These are phyloP conservation scores for Ceramica pisi DNA, from an alignment of 2,888 invertebrate species.

Conservation along the genomic window DNA sequence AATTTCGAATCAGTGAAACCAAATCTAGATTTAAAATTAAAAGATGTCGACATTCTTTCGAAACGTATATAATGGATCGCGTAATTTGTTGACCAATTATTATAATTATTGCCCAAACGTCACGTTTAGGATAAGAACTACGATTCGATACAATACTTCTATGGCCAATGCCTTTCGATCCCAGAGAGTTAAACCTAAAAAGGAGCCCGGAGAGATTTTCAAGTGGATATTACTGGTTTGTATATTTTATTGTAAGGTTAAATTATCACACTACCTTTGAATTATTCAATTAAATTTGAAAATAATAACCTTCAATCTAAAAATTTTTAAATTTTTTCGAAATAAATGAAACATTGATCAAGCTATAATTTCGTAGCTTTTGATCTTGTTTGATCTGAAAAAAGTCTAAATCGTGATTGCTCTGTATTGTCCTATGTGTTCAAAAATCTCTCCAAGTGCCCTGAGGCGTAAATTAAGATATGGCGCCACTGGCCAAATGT, in stretches of 20 bases:
- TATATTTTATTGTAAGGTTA: not conserved
- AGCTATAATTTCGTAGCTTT: not conserved
- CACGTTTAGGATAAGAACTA: constrained; percentile 67
- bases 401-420: not conserved
- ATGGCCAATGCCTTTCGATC: constrained; percentile 73
- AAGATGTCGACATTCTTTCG: constrained; percentile 69
- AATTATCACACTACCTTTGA: not conserved
- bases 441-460: too few relatives aligned
- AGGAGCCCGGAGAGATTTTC: constrained; percentile 81
- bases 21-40: not conserved
- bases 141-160: constrained; percentile 73
- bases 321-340: not conserved
- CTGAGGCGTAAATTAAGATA: too few relatives aligned
- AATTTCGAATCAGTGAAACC: not conserved
- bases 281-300: not conserved
- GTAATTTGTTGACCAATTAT: constrained; percentile 58
- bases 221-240: constrained; percentile 86
- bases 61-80: constrained; percentile 66
- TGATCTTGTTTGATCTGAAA: not conserved
- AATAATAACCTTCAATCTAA: constrained; percentile 21
- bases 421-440: not conserved
- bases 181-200: constrained; percentile 71
- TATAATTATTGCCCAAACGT: constrained; percentile 63
- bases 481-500: too few relatives aligned
- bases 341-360: not conserved